Evolutionary conservation across 2,888 invertebrate genomes (phyloP), one percentile per base, ranked within the genome.

Genomic region (Cenopis cana): DNA sequence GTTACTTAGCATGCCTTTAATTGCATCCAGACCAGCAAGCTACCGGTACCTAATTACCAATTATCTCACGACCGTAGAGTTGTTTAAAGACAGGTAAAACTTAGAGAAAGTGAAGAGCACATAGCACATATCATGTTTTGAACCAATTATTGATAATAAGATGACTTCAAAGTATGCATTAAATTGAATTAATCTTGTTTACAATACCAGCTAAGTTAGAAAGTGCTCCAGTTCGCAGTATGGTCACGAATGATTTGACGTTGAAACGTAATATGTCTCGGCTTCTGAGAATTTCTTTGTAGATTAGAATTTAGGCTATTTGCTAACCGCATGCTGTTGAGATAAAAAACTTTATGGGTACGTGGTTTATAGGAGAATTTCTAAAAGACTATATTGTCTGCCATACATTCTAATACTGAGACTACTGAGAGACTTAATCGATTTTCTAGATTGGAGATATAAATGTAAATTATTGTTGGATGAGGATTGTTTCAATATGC

Each of bases 231-330:
- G 75, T 79, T 74, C 66, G 69, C 46, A 64, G 57, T 78, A 76
- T 74, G 78, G 81, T 81, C 79, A 81, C 78, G 82, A 79, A 70
- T 77, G 76, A 81, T 74, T 76, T 73, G 78, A 66, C 70, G 36
- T 60, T 14, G 66, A 66, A 49, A 65, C 14, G 24, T 17, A 20
- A 66, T 36, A 70, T 65, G 57, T 64, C 61, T 62, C 17, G 29
- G 55, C 11, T 66, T 54, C 54, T 49, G 46, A 49, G 59, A 70
- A 65, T 46, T 66, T 38, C 36, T 41, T 52, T 65, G 52, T 59
- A 65, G 59, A 41, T 52, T 67, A 12, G 55, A 68, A 55, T 46
- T 56, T 38, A 38, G 69, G 56, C 24, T 56, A 56, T 55, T 55
- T 52, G 50, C 56, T 50, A 64, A 64, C 69, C 69, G 52, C 69